Evolutionary conservation across 1,140 invertebrate species (phyloP), one percentile per base, ranked within the genome.

Genomic region (Brachionus koreanus): DNA sequence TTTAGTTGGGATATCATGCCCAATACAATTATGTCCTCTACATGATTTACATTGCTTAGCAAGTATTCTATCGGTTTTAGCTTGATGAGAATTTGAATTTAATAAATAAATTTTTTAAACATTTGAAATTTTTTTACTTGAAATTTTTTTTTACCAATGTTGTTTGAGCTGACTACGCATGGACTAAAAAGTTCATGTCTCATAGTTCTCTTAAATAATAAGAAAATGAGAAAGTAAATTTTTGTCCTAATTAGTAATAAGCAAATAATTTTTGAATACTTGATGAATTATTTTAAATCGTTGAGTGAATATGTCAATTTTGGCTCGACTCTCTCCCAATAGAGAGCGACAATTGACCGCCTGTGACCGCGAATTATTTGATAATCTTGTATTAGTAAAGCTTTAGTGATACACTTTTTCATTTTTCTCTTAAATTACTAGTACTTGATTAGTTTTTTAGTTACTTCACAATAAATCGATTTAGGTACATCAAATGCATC

Each of bases 1-100:
- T 93, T 93, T 13, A 97, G 87, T 86, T 96, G 93, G 9, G 94
- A 92, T 0, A 98, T 87, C 85, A 96, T 90, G 3, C 96, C 96
- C 79, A 97, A 90, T 4, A 96, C 92, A 75, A 95, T 92, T 12
- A 95, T 92, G 84, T 93, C 91, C 23, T 92, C 89, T 49, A 91
- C 88, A 84, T 92, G 92, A 3, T 88, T 84, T n/a, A 92, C 92
- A 82, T 92, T 92, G 85, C 93, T 94, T 2, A 95, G 87, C 79
- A 97, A 88, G 87, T 92, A 94, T 87, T 97, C 95, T 9, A 96
- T 91, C 72, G 92, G 92, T 84, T 92, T 91, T 23, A 97, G 87
- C 86, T 88, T 83, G 65, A 85, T 84, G 35, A 75, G 65, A 79
- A 82, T 76, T 52, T 77, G 39, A 39, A 7, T 69, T 39, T 63